Conservation (phyloP, 2,888 invertebrate species). For the Drosophila meridionalis region DNA sequence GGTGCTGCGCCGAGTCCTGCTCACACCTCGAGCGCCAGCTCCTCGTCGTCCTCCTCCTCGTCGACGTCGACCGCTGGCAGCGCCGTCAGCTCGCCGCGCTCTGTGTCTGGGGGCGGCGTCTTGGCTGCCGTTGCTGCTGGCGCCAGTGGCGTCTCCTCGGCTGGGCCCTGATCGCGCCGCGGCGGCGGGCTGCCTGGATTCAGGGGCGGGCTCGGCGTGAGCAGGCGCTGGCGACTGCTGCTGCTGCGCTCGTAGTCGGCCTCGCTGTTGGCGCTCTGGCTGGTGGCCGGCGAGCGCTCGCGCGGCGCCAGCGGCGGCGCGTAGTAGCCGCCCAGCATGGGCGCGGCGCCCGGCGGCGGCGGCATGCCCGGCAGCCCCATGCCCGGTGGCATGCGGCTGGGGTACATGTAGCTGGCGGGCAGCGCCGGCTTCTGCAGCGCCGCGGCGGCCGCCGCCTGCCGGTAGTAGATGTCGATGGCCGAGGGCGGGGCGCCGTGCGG, state of each 20-base stretch:
- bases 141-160: slow-evolving; percentile 35
- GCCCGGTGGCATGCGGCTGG: slow-evolving; percentile 84
- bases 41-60: slow-evolving; percentile 36
- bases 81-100: slow-evolving; percentile 2
- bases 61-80: slow-evolving; percentile 19
- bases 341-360: slow-evolving; percentile 65
- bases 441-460: slow-evolving; percentile 90
- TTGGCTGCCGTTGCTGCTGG: slow-evolving; percentile 18
- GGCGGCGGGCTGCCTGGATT: slow-evolving; percentile 85
- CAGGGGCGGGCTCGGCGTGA: slow-evolving; percentile 83
- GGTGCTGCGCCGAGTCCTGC: slow-evolving; percentile 3
- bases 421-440: slow-evolving; percentile 94
- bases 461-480: slow-evolving; percentile 92
- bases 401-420: slow-evolving; percentile 87
- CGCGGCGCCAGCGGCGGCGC: slow-evolving; percentile 79
- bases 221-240: slow-evolving; percentile 69
- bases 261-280: slow-evolving; percentile 72
- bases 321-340: slow-evolving; percentile 86
- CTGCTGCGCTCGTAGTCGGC: slow-evolving; percentile 71
- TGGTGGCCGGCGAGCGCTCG: slow-evolving; percentile 71
- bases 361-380: slow-evolving; percentile 79
- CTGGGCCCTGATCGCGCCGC: slow-evolving; percentile 40
- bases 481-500: slow-evolving; percentile 88
- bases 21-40: slow-evolving; percentile 65
- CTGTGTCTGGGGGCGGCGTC: slow-evolving; percentile 24